Percentiles rank a stretch among this genome's conserved stretches.
phyloP scores from a whole-genome alignment of 2,888 invertebrate genomes.

The Coenonympha arcania region DNA sequence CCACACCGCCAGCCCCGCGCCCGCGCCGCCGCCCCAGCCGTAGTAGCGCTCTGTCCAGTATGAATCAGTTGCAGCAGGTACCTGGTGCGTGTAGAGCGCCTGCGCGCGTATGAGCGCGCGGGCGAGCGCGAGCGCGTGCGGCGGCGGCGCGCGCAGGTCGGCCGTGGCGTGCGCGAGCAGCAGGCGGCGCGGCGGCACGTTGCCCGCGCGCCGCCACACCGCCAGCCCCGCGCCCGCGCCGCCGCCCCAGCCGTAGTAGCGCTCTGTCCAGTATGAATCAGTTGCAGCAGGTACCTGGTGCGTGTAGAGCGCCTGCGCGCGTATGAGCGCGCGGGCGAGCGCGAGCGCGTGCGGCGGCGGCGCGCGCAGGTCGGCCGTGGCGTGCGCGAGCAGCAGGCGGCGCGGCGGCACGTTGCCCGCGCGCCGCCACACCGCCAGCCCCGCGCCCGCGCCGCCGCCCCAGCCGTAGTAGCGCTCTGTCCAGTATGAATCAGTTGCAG shows the following conservation, averaged over 20 bases:
- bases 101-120: constrained; percentile 86
- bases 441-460: constrained; percentile 70
- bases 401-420: constrained; percentile 81
- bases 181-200: constrained; percentile 76
- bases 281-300: no score
- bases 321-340: constrained; percentile 86
- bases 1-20: constrained; percentile 78
- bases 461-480: constrained; percentile 88
- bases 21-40: constrained; percentile 73
- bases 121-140: constrained; percentile 88
- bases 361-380: constrained; percentile 87
- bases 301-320: constrained; percentile 85
- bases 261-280: constrained; percentile 90
- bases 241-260: constrained; percentile 77
- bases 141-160: constrained; percentile 88
- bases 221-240: constrained; percentile 78
- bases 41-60: constrained; percentile 93
- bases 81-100: constrained; percentile 87
- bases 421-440: constrained; percentile 81
- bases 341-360: constrained; percentile 91
- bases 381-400: constrained; percentile 80
- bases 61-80: no score
- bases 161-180: constrained; percentile 87
- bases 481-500: constrained; percentile 87
- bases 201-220: constrained; percentile 83